These are phyloP conservation scores for Phasia obesa DNA, from an alignment of 2,888 invertebrate species.

Conservation along the genomic window DNA sequence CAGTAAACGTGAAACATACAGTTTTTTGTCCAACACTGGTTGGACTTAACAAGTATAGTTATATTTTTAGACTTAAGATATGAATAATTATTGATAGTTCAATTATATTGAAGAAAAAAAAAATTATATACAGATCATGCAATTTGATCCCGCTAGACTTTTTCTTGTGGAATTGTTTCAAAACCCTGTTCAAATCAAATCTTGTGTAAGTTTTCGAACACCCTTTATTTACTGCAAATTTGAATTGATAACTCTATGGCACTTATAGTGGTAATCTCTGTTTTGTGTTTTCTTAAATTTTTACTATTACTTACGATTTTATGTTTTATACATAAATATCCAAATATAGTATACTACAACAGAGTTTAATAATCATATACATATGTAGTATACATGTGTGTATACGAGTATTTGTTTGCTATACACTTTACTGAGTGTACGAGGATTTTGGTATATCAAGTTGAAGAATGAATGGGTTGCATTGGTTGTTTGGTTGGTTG, in stretches of 20 bases:
- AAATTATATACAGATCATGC: no score
- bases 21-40: no score
- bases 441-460: conserved; percentile 31
- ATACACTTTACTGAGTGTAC: conserved; percentile 3
- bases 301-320: conserved; percentile 49
- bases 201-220: no score
- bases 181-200: no score
- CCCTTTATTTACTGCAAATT: conserved; percentile 46
- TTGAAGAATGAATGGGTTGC: conserved; percentile 20
- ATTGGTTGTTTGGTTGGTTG: not conserved
- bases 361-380: conserved; percentile 7
- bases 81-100: no score
- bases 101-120: no score
- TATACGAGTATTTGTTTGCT: not conserved
- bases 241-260: not conserved
- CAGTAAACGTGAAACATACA: no score
- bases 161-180: no score
- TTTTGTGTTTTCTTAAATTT: conserved; percentile 20
- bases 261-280: not conserved
- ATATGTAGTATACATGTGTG: not conserved
- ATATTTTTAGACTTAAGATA: no score
- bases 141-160: no score
- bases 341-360: not conserved
- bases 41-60: no score
- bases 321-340: not conserved